Conservation (phyloP, 2,797 vertebrate species). For the Acanthiza pusilla region DNA sequence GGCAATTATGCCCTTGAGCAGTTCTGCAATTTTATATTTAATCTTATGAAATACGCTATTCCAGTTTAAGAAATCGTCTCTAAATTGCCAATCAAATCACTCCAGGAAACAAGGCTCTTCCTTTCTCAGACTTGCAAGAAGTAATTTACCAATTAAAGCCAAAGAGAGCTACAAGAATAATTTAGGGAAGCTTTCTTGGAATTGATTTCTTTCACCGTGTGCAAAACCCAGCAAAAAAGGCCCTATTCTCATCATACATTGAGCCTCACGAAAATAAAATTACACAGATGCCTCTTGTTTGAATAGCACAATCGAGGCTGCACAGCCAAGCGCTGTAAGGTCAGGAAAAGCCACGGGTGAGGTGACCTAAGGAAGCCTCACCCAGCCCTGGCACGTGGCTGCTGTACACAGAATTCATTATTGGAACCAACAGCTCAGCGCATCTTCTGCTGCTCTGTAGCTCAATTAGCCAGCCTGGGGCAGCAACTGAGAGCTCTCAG, state of each 20-base stretch:
- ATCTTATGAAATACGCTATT: slow-evolving; percentile 7
- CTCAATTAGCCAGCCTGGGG: neutral
- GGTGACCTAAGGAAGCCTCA: neutral
- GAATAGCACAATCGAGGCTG: neutral
- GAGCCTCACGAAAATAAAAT: neutral
- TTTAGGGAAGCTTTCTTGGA: neutral
- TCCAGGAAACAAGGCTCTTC: slow-evolving; percentile 23
- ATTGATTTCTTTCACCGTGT: neutral
- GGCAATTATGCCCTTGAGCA: slow-evolving; percentile 21
- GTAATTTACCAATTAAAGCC: slow-evolving; percentile 39
- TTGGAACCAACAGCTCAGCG: neutral
- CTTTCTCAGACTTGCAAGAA: slow-evolving; percentile 12
- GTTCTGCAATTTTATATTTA: slow-evolving; percentile 42
- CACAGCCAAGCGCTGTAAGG: neutral
- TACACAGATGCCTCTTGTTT: neutral
- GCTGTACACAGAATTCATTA: neutral
- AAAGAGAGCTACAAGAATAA: slow-evolving; percentile 13
- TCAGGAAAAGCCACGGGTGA: neutral
- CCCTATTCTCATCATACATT: neutral
- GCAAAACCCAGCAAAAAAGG: neutral
- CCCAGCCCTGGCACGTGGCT: neutral
- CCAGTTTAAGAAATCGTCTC: slow-evolving; percentile 32
- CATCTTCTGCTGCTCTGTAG: neutral
- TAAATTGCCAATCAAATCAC: slow-evolving; percentile 48
- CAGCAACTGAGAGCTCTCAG: neutral